A percentile compares a stretch with the other conserved stretches of the same genome.
phyloP scores from a whole-genome alignment of 2,888 invertebrate genomes.

The Venustoraphidia nigricollis region DNA sequence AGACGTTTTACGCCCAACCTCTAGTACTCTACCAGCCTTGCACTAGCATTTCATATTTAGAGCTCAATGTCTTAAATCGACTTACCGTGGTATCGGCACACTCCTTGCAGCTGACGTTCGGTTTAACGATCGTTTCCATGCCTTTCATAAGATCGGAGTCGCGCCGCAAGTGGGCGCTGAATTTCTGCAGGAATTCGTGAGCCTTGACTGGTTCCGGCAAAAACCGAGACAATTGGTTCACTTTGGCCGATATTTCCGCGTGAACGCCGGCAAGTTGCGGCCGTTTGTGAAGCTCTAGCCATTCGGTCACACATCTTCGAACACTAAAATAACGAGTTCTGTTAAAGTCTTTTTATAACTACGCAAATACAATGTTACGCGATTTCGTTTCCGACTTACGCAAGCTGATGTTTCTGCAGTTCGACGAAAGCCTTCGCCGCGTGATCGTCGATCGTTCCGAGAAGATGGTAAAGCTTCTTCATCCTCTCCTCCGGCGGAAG shows the following conservation, averaged over 20 bases:
- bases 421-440: slow-evolving; percentile 89
- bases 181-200: slow-evolving; percentile 71
- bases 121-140: slow-evolving; percentile 77
- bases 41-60: too few relatives aligned
- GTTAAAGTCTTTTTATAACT: slow-evolving; percentile 1
- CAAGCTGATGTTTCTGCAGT: slow-evolving; percentile 78
- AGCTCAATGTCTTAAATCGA: slow-evolving; percentile 13
- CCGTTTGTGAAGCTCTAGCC: slow-evolving; percentile 70
- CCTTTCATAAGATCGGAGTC: slow-evolving; percentile 55
- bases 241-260: slow-evolving; percentile 54
- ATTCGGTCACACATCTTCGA: slow-evolving; percentile 69
- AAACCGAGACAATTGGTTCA: slow-evolving; percentile 56
- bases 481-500: slow-evolving; percentile 74
- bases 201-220: slow-evolving; percentile 87
- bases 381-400: slow-evolving; percentile 26
- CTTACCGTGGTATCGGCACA: slow-evolving; percentile 80
- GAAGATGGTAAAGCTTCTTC: slow-evolving; percentile 81
- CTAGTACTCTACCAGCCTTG: too few relatives aligned
- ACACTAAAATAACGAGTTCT: slow-evolving; percentile 32
- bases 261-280: slow-evolving; percentile 51
- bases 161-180: slow-evolving; percentile 62
- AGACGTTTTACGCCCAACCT: too few relatives aligned
- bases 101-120: slow-evolving; percentile 84
- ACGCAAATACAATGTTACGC: neutral
- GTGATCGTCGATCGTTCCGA: slow-evolving; percentile 88